Evolutionary conservation across 2,113 vertebrate genomes (phyloP).

Genomic region (rabbit (Oryctolagus cuniculus)): mOryCun1.1 NC_091443.1:48909001-48909500

Average conservation of each 20-base stretch:
- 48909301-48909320: neutral
- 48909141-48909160: neutral
- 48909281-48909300: neutral
- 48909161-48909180: neutral
- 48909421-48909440: neutral
- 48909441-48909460: neutral
- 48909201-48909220: neutral
- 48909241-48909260: neutral
- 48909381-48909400: neutral
- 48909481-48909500: neutral
- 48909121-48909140: neutral
- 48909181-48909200: neutral
- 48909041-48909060: neutral
- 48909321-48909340: neutral
- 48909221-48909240: neutral
- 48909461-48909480: neutral
- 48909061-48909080: neutral
- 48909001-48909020: neutral
- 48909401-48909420: neutral
- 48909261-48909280: neutral
- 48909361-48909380: neutral
- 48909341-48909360: conserved; percentile 11
- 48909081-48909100: neutral
- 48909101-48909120: neutral
- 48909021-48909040: neutral